phyloP scores from a whole-genome alignment of 2,113 vertebrate species.

The Oncorhynchus kisutch region DNA sequence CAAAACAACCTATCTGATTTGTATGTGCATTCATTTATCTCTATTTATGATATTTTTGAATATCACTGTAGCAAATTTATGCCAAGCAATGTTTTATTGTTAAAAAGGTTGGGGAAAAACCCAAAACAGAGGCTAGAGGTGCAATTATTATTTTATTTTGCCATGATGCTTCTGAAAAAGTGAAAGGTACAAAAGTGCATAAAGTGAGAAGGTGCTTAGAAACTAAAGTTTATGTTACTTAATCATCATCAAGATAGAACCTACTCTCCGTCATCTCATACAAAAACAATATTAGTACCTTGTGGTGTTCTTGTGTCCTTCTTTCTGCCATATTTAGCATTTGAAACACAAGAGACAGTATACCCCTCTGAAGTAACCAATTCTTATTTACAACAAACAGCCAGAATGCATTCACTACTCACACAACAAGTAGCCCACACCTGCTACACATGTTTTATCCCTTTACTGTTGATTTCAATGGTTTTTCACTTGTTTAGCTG shows the following conservation, averaged over 20 bases:
- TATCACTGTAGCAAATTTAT: too few species aligned
- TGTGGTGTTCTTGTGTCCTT: background rate
- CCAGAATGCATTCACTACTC: background rate
- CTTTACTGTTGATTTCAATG: background rate
- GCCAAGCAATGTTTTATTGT: too few species aligned
- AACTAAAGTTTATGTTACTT: too few species aligned
- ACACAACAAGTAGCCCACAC: background rate
- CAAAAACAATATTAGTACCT: too few species aligned
- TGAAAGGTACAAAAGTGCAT: too few species aligned
- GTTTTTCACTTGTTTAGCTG: background rate
- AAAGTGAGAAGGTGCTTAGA: too few species aligned
- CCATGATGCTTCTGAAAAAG: too few species aligned
- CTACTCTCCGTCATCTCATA: too few species aligned
- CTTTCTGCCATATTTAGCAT: slow-evolving; percentile 7
- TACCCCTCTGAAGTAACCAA: background rate
- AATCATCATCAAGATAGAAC: too few species aligned
- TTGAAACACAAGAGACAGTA: slow-evolving; percentile 7
- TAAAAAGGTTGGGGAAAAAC: too few species aligned
- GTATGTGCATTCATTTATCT: background rate
- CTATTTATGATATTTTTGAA: too few species aligned
- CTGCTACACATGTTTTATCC: background rate
- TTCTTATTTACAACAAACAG: background rate
- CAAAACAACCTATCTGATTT: background rate
- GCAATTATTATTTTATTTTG: rapidly evolving
- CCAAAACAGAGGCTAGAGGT: too few species aligned